Conservation (phyloP, 1,140 invertebrate species). For the Saccostrea glomerata region DNA sequence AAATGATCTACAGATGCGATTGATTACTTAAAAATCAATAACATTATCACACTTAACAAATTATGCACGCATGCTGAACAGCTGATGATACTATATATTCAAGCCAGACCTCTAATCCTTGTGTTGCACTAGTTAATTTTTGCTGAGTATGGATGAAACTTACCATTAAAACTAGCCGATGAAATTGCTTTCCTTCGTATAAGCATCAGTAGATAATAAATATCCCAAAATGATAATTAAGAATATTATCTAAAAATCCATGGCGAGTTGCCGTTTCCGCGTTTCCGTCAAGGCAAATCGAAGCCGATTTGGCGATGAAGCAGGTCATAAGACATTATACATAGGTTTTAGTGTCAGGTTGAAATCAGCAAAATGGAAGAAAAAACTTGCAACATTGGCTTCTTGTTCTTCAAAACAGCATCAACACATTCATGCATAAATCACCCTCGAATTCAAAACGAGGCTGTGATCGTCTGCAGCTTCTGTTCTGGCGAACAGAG, state of each 20-base stretch:
- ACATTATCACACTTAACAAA: slow-evolving; percentile 25
- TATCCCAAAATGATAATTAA: slow-evolving; percentile 37
- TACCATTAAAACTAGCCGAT: slow-evolving; percentile 36
- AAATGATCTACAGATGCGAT: slow-evolving; percentile 13
- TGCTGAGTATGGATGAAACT: neutral
- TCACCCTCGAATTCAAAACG: slow-evolving; percentile 33
- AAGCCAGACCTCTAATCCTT: neutral
- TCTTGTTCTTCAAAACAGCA: slow-evolving; percentile 19
- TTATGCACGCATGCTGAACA: slow-evolving; percentile 37
- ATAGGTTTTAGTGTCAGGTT: neutral
- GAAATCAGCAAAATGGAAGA: slow-evolving; percentile 28
- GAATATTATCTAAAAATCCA: slow-evolving; percentile 29
- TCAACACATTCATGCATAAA: slow-evolving; percentile 36
- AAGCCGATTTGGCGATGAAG: neutral
- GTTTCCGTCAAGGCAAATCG: neutral
- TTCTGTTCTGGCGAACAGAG: slow-evolving; percentile 12
- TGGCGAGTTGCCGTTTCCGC: neutral
- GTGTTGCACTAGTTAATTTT: neutral
- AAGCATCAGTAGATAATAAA: slow-evolving; percentile 28
- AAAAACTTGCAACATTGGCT: slow-evolving; percentile 34
- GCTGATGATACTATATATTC: neutral
- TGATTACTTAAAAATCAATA: slow-evolving; percentile 21
- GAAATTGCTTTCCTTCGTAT: slow-evolving; percentile 14
- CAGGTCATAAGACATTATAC: neutral
- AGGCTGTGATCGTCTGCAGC: slow-evolving; percentile 30